Percentiles rank a stretch among this genome's conserved stretches.
These are phyloP conservation scores for Oplegnathus fasciatus DNA, from an alignment of 2,113 vertebrate species.

Conservation along the genomic window DNA sequence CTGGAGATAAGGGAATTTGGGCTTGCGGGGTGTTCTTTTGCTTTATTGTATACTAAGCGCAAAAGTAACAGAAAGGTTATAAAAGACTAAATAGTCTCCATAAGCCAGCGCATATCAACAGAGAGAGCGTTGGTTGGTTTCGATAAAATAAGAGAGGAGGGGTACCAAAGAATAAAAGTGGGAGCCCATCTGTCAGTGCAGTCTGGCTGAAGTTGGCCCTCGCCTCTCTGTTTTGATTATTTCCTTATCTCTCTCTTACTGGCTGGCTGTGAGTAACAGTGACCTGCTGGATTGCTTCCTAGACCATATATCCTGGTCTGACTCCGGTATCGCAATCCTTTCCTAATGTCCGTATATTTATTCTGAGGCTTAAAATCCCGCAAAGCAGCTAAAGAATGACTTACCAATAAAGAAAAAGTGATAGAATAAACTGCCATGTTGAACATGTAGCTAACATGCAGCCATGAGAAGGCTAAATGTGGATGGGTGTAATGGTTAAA, in stretches of 20 bases:
- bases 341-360: constrained; percentile 68
- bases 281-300: constrained; percentile 74
- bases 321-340: constrained; percentile 59
- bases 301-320: constrained; percentile 70
- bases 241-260: constrained; percentile 79
- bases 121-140: constrained; percentile 29
- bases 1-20: constrained; percentile 67
- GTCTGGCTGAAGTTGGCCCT: constrained; percentile 71
- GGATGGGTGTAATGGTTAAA: constrained; percentile 8
- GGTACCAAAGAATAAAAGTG: constrained; percentile 56
- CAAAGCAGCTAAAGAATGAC: constrained; percentile 36
- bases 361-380: constrained; percentile 53
- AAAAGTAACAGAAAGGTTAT: constrained; percentile 53
- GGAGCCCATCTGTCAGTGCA: constrained; percentile 72
- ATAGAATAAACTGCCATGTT: constrained; percentile 40
- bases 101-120: constrained; percentile 44
- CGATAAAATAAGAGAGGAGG: constrained; percentile 54
- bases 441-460: constrained; percentile 17
- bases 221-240: constrained; percentile 77
- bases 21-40: constrained; percentile 49
- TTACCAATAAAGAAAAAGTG: constrained; percentile 13
- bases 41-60: constrained; percentile 54
- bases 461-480: constrained; percentile 8
- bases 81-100: constrained; percentile 42
- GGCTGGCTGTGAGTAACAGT: constrained; percentile 76